A percentile compares a stretch with the other conserved stretches of the same genome.
These are phyloP conservation scores for Parapristionchus giblindavisi DNA, from an alignment of 2,888 invertebrate genomes.

Conservation along the genomic window DNA sequence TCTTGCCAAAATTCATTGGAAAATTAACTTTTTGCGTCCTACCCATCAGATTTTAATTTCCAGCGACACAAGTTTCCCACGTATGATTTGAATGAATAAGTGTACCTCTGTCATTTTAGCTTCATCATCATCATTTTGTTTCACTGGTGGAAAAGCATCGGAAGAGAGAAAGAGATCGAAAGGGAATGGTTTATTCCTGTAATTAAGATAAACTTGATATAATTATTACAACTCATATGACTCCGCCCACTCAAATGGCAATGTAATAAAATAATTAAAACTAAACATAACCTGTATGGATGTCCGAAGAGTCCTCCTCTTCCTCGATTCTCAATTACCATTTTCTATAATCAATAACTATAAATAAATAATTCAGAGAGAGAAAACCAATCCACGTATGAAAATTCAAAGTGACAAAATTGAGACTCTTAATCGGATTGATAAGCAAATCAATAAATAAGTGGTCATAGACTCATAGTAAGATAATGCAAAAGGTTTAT, in stretches of 20 bases:
- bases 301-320: not conserved
- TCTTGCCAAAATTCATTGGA: not conserved
- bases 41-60: slow-evolving; percentile 7
- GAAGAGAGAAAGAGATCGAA: slow-evolving; percentile 23
- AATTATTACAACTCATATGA: no score
- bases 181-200: slow-evolving; percentile 36
- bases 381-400: no score
- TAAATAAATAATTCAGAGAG: not conserved
- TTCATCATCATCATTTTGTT: slow-evolving; percentile 9
- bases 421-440: no score
- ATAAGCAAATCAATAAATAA: no score
- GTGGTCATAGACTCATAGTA: no score
- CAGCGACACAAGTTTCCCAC: no score
- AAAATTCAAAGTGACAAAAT: no score
- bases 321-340: not conserved
- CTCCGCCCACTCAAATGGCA: no score
- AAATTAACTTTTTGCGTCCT: not conserved
- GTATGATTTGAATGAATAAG: not conserved
- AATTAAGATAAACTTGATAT: no score
- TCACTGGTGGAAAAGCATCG: slow-evolving; percentile 21
- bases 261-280: slow-evolving; percentile 1
- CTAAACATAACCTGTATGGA: not conserved
- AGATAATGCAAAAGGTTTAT: no score
- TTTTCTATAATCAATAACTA: not conserved
- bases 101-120: slow-evolving; percentile 16